Evolutionary conservation across 2,113 vertebrate genomes (phyloP), one percentile per base, ranked within the genome.

Genomic region (Oreochromis niloticus): DNA sequence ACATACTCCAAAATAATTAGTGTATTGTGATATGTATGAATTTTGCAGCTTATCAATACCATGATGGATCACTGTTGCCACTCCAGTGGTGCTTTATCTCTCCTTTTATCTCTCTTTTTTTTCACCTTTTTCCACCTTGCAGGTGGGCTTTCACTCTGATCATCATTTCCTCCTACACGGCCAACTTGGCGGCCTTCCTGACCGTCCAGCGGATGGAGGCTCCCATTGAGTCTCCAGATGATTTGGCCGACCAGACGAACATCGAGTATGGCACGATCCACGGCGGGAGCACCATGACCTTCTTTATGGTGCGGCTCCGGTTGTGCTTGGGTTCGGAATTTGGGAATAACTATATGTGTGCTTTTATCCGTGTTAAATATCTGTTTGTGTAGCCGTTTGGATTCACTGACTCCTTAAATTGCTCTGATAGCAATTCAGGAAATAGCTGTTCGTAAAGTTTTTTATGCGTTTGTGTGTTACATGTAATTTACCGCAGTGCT

Each of bases 131-230:
- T 87, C 12, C 12, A 11, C 39, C 78, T 61, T 50, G 9, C 84
- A 99, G 98, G 98, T 99, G 98, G 98, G 98, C 98, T 3, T 99
- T 99, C 94, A 99, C 98, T 4, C 96, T 99, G 90, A 99, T 99
- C 95, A 99, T 99, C 95, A 98, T 99, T 96, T 99, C 98, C 46
- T 99, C 98, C 87, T 99, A 99, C 96, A 99, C 98, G 85, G 98
- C 98, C 91, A 99, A 99, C 93, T 96, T 99, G 89, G 98, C 98
- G 1, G 98, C 98, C 66, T 99, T 99, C 94, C 97, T 99, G 83
- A 99, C 98, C 0, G 98, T 99, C 86, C 98, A 99, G 95, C 97
- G 98, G 86, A 99, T 99, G 98, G 98, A 98, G 96, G 98, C 96
- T 87, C 98, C 98, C 1, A 97, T 99, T 7, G 98, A 98, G 94